Percentiles rank a stretch among this genome's conserved stretches.
Conservation (phyloP, 2,113 vertebrate genomes). For the Entomyzon cyanotis region DNA sequence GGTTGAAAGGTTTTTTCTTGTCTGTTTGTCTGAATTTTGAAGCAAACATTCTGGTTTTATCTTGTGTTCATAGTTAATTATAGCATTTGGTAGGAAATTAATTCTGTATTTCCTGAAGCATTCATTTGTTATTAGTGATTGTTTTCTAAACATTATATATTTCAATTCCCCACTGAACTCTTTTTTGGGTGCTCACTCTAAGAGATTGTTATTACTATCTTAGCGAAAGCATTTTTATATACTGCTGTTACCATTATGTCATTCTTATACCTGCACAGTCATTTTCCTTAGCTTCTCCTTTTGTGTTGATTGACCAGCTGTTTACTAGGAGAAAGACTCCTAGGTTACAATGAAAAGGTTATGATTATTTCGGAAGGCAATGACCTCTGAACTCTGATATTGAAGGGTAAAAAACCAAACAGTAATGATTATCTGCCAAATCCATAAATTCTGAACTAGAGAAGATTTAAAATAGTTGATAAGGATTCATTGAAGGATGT, state of each 20-base stretch:
- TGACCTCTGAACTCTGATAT: background rate
- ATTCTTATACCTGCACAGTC: background rate
- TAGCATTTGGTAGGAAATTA: background rate
- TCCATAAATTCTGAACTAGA: background rate
- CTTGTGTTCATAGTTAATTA: background rate
- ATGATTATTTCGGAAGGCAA: background rate
- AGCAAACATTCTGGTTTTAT: background rate
- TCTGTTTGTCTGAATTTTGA: background rate
- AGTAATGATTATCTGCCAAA: background rate
- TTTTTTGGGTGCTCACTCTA: background rate
- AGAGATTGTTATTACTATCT: background rate
- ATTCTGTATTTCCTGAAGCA: background rate
- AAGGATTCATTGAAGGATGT: background rate
- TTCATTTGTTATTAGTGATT: background rate
- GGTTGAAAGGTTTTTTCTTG: background rate
- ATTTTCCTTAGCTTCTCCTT: background rate
- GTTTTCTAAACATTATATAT: background rate
- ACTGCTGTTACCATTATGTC: background rate
- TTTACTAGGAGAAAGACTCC: background rate
- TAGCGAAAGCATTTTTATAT: background rate
- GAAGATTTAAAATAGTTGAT: background rate
- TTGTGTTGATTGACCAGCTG: background rate
- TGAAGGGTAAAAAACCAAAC: background rate
- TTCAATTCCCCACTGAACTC: background rate
- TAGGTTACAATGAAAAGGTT: background rate